These are phyloP conservation scores for Uropsilus gracilis DNA, from an alignment of 2,113 vertebrate species.

Conservation along the genomic window DNA sequence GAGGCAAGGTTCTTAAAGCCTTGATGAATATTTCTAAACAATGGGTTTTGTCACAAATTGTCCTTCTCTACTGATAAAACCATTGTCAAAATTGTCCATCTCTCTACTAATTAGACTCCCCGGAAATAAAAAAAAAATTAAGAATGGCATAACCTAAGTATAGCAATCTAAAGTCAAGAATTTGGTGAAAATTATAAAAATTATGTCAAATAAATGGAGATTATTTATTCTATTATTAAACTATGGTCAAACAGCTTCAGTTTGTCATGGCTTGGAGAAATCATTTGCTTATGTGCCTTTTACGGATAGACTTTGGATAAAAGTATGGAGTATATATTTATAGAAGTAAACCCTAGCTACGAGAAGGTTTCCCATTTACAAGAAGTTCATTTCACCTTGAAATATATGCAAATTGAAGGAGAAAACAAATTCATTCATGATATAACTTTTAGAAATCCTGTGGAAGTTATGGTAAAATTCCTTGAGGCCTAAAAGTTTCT, in stretches of 20 bases:
- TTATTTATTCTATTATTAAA: too few relatives aligned
- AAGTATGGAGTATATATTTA: background rate
- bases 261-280: background rate
- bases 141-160: background rate
- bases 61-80: conserved; percentile 88
- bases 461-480: background rate
- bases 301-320: background rate
- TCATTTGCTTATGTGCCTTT: background rate
- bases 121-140: conserved; percentile 72
- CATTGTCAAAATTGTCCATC: conserved; percentile 82
- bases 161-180: background rate
- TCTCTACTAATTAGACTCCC: conserved; percentile 88
- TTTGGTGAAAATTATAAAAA: background rate
- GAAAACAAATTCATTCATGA: background rate
- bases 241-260: background rate
- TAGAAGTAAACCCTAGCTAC: background rate
- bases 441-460: background rate
- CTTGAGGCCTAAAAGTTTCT: background rate
- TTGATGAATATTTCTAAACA: conserved; percentile 90
- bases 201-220: background rate
- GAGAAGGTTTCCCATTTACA: background rate
- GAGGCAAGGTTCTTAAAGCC: conserved; percentile 89
- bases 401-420: background rate
- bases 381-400: background rate
- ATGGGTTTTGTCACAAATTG: conserved; percentile 83